Base-by-base conservation (phyloP, 37 sponge, comb jelly and placozoan genomes). In the Amphimedon queenslandica region DNA sequence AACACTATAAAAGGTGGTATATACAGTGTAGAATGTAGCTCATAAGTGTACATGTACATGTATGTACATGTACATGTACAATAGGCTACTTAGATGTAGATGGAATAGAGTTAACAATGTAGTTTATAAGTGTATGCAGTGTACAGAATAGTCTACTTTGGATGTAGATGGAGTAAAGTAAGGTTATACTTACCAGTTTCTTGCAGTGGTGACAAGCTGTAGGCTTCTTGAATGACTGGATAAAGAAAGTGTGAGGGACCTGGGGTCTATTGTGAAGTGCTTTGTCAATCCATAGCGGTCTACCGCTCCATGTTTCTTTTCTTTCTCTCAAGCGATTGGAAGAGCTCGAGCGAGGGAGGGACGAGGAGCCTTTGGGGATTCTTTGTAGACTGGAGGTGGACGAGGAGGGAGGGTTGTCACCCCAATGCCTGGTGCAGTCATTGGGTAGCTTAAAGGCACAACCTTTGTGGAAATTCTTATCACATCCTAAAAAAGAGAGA, bases 211-310 rank as follows among this genome's bases (percentile, higher is more conserved):
- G 74, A 55, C 98, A 97, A 37, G 73, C 81, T 2, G 98, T 97
- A 0, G 87, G 89, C 24, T 75, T 74, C 65, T 71, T 81, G 72
- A 71, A 90, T n/a, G 85, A 88, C 34, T 90, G 91, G 8, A 84
- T 70, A 30, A 77, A 88, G 75, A 93, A 91, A 1, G 90, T 88
- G 81, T 97, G 98, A 1, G 98, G 98, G 3, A 97, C 89, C 21
- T 79, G 70, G 5, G 57, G 86, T 40, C 78, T 67, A 55, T 63
- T 58, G 65, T 77, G 72, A 47, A 86, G 78, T 4, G 92, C 82
- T 23, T 78, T 66, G 64, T 91, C 92, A 1, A 91, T 80, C 92
- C 87, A 91, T 31, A 84, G 67, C 13, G 92, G 92, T 0, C 92
- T 69, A 1, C 92, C 92, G 47, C 83, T 82, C 87, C 92, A 87